These are phyloP conservation scores for Philereme vetulata DNA, from an alignment of 2,888 invertebrate species.

Conservation along the genomic window DNA sequence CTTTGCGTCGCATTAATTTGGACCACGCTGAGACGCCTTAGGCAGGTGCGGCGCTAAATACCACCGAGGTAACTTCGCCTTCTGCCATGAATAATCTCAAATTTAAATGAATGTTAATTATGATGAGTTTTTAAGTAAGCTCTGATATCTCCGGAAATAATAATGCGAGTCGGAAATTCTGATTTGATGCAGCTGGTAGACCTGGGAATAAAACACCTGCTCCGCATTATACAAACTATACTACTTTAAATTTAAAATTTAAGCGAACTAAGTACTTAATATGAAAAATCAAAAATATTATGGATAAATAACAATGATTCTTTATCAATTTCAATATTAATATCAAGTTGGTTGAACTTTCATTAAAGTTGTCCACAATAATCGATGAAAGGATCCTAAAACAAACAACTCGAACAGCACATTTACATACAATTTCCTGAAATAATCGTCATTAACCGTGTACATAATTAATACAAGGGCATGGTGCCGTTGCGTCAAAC, in stretches of 20 bases:
- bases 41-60: slow-evolving; percentile 81
- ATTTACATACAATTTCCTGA: slow-evolving; percentile 36
- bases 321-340: too few species aligned
- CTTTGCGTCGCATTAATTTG: slow-evolving; percentile 82
- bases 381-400: slow-evolving; percentile 37
- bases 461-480: slow-evolving; percentile 43
- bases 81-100: slow-evolving; percentile 76
- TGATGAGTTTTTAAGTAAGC: slow-evolving; percentile 72
- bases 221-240: neutral
- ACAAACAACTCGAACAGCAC: slow-evolving; percentile 6
- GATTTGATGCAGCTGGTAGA: slow-evolving; percentile 15
- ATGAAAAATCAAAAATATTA: too few species aligned
- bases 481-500: slow-evolving; percentile 35
- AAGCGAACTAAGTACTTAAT: too few species aligned
- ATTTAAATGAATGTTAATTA: slow-evolving; percentile 81
- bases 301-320: too few species aligned
- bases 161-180: slow-evolving; percentile 46
- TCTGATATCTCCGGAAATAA: slow-evolving; percentile 56
- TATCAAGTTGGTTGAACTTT: slow-evolving; percentile 25
- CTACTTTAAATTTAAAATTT: neutral
- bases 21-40: slow-evolving; percentile 79
- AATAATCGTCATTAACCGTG: slow-evolving; percentile 44
- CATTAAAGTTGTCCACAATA: slow-evolving; percentile 38
- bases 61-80: slow-evolving; percentile 71
- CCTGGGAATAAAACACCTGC: slow-evolving; percentile 1